Evolutionary conservation across 2,113 vertebrate species (phyloP), one percentile per base, ranked within the genome.

Genomic region (Thalassoma bifasciatum): DNA sequence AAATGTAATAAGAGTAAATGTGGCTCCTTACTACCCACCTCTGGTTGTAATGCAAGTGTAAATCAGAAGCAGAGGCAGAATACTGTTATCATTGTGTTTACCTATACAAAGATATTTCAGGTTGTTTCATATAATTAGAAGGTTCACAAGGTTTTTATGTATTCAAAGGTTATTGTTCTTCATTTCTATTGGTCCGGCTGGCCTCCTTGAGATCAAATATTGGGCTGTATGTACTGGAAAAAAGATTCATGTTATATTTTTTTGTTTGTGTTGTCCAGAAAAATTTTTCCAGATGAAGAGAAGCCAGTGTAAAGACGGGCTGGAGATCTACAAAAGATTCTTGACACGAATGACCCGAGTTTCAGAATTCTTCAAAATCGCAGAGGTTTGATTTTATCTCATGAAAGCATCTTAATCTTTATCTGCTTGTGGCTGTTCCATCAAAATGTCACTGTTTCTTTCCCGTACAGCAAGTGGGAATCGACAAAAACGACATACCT

Each of bases 211-310:
- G 30, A 30, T 30, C 30, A 30, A 30, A 30, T 3, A 6, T 30
- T 30, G n/a, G n/a, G 30, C 30, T 30, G 30, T 30, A 30, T 30
- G n/a, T n/a, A n/a, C 30, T 30, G 30, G 30, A 4, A 30, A 30
- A 30, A 30, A 30, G 6, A 30, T 4, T 30, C 30, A 30, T 30
- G 30, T 17, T 51, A 54, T 10, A 47, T 7, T 1, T 30, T 7
- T 1, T 30, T 30, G 21, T 1, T 22, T 78, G 10, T 71, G 62
- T 71, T 72, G 13, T 81, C 36, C 79, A 99, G 98, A 99, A 93
- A 99, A 99, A 86, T 99, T 99, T 90, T 99, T 99, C 95, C 97
- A 99, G 92, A 99, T 99, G 98, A 99, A 99, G 92, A 97, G 97
- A 89, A 96, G 97, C 66, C 98, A 99, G 65, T 99, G 98, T 93